Evolutionary conservation across 2,888 invertebrate genomes (phyloP), one percentile per base, ranked within the genome.

Genomic region (Nymphalis urticae): DNA sequence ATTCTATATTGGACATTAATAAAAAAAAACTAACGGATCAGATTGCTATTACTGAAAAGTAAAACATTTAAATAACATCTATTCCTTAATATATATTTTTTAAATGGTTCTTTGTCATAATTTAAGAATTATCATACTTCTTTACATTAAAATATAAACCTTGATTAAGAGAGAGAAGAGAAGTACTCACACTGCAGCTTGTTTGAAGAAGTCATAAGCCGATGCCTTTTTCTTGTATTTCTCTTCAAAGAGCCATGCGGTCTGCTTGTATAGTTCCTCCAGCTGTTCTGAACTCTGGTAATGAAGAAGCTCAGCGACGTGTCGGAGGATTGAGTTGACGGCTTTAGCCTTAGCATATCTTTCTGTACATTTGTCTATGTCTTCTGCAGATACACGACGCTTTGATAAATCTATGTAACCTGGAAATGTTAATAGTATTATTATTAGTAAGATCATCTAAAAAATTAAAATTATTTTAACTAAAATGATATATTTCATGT

Each of bases 331-430:
- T 13, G 99, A 99, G 91, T 99, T 99, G 1, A 99, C 99, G 17
- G 98, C 98, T 93, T 99, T 99, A 0, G 98, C 99, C 92, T 99
- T 99, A 5, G 99, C 98, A 90, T 97, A 99, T 81, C 99, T 95
- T 85, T 99, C 99, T 81, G 99, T 99, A 88, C 99, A 99, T 87
- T 98, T 98, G 80, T 98, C 97, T 69, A 99, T 97, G 89, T 99
- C 99, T 89, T 99, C 99, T 0, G 97, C 96, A 0, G 99, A 99
- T 1, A 99, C 99, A 90, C 99, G 95, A 86, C 99, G 95, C 93
- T 99, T 99, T 73, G 99, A 99, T 80, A 99, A 94, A 95, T 99
- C 99, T 87, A 99, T 99, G 88, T 99, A 99, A 82, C 97, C 97
- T 97, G 85, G 8, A 87, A 42, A 82, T 73, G 21, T 36, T 36